Conservation (phyloP, 2,113 vertebrate species). For the Burhinus oedicnemus region DNA sequence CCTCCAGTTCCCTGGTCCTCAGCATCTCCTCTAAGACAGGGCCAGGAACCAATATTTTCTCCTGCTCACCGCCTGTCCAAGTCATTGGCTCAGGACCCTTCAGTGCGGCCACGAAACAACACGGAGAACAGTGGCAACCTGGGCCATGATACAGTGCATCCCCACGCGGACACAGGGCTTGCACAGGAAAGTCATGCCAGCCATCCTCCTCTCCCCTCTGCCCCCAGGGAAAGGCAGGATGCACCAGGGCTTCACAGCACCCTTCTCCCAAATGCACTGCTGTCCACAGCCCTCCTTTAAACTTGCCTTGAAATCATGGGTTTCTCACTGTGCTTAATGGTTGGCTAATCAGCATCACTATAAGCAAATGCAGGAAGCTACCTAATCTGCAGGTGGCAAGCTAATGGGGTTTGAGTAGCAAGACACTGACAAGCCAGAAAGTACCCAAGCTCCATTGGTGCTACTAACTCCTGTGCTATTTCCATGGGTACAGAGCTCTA, state of each 20-base stretch:
- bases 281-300: background rate
- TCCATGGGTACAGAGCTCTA: background rate
- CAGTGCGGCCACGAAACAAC: accelerated
- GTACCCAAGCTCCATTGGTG: background rate
- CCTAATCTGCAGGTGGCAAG: background rate
- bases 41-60: background rate
- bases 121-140: accelerated
- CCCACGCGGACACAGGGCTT: background rate
- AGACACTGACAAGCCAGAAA: background rate
- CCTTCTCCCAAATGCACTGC: background rate
- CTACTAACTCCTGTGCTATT: background rate
- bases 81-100: background rate
- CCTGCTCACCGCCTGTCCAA: background rate
- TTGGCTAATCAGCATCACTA: background rate
- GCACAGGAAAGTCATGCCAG: background rate
- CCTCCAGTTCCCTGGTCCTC: background rate
- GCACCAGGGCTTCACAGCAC: background rate
- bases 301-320: background rate
- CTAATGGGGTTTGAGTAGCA: background rate
- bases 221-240: background rate
- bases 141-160: accelerated
- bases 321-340: background rate
- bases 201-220: background rate
- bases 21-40: background rate
- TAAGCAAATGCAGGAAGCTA: background rate